Evolutionary conservation across 2,888 invertebrate genomes (phyloP), one percentile per base, ranked within the genome.

Genomic region (Trichopoda pennipes): DNA sequence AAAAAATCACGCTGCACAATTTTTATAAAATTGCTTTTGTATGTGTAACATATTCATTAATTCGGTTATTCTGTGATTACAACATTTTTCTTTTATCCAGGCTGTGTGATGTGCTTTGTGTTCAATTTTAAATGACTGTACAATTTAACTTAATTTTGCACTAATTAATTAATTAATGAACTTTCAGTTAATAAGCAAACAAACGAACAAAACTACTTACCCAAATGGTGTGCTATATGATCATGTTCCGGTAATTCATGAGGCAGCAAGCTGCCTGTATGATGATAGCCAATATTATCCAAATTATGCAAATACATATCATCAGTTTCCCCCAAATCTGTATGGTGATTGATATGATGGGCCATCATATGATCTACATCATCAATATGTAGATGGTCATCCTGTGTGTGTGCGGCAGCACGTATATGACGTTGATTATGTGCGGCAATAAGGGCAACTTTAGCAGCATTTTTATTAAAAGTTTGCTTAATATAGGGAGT

Each of bases 141-240:
- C 16, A 9, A 44, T 44, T 44, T 44, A 44, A 44, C 12, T 16
- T 4, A 44, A n/a, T 44, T 3, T n/a, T 38, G 3, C n/a, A 1
- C n/a, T 44, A 44, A 12, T n/a, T 28, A 28, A 14, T 16, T 14
- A 12, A 3, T 32, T 63, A 63, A 63, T 35, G 9, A 56, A 56
- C 12, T 42, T 23, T 16, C 3, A 44, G 21, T 8, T 19, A 17
- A 55, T 14, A n/a, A 47, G 16, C 47, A 49, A 55, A 32, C 10
- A 42, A 49, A 35, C 16, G 42, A 21, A 61, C n/a, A 21, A 12
- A 44, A 61, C 9, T 69, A 86, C 89, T 88, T 35, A 89, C 89
- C 89, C 85, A 89, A 86, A 85, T 89, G 89, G 85, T 89, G 89
- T 6, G 89, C 89, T 47, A 89, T 89, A 38, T 89, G 89, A 86